Conservation (phyloP, 30 jellyfish, hydroid and myxozoan genomes). For the Aurelia aurita region DNA sequence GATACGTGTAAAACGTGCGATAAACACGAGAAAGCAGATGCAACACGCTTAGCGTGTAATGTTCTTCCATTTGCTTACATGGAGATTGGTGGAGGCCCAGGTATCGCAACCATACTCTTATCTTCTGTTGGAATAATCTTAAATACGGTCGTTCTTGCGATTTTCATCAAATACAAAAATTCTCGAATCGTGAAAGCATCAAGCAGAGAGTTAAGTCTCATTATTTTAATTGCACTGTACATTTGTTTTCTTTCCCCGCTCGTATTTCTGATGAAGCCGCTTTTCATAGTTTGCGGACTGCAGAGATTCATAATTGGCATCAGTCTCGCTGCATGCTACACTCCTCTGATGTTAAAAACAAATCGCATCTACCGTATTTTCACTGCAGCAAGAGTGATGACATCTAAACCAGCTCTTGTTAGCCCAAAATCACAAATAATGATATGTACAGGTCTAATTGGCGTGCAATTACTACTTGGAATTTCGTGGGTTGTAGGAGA, state of each 20-base stretch:
- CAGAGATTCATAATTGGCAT: slow-evolving; percentile 80
- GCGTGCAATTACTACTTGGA: slow-evolving; percentile 79
- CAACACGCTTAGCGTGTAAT: slow-evolving; percentile 13
- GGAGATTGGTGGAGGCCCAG: neutral
- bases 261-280: slow-evolving; percentile 36
- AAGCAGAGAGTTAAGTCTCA: slow-evolving; percentile 66
- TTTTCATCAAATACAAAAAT: slow-evolving; percentile 41
- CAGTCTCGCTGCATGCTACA: slow-evolving; percentile 81
- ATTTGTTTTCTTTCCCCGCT: slow-evolving; percentile 72
- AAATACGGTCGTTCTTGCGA: slow-evolving; percentile 48
- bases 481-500: slow-evolving; percentile 86
- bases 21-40: slow-evolving; percentile 24
- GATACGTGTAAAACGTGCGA: slow-evolving; percentile 57
- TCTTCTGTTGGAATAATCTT: slow-evolving; percentile 42
- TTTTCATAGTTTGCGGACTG: slow-evolving; percentile 59
- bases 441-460: slow-evolving; percentile 68
- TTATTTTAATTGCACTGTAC: slow-evolving; percentile 64
- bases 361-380: slow-evolving; percentile 92
- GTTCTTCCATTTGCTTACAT: slow-evolving; percentile 18
- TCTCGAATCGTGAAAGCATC: slow-evolving; percentile 71
- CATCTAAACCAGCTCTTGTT: slow-evolving; percentile 68
- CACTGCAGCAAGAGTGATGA: slow-evolving; percentile 66
- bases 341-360: slow-evolving; percentile 88
- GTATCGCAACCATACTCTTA: neutral
- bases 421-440: slow-evolving; percentile 85